A percentile compares a stretch with the other conserved stretches of the same genome.
These are phyloP conservation scores for Glossosoma conforme DNA, from an alignment of 1,140 invertebrate genomes.

Conservation along the genomic window DNA sequence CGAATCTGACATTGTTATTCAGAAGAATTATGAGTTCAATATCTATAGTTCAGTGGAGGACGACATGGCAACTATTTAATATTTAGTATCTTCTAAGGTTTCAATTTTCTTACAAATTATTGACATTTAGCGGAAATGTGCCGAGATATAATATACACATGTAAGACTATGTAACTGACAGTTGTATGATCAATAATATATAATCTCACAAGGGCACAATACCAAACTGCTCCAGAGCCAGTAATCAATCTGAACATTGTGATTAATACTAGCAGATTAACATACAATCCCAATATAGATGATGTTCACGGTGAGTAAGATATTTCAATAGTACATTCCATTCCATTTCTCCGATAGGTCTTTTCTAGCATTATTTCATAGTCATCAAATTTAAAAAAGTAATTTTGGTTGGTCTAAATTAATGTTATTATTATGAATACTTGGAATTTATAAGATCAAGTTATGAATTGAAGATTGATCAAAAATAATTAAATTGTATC, in stretches of 20 bases:
- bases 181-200: constrained; percentile 2
- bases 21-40: constrained; percentile 1
- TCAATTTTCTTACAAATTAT: constrained; percentile 17
- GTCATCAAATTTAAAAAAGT: not conserved
- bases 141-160: constrained; percentile 11
- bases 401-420: not conserved
- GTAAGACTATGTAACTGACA: constrained; percentile 8
- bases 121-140: constrained; percentile 25
- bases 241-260: not conserved
- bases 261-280: constrained; percentile 1
- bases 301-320: not conserved
- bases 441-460: too few species aligned
- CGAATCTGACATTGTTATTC: too few species aligned
- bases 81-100: constrained; percentile 9
- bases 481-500: constrained; percentile 3
- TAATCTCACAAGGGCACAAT: constrained; percentile 25
- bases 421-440: too few species aligned
- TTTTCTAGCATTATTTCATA: too few species aligned
- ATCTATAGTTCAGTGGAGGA: constrained; percentile 9
- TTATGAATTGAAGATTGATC: not conserved
- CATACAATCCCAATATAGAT: constrained; percentile 8
- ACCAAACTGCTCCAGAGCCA: constrained; percentile 4
- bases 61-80: constrained; percentile 15
- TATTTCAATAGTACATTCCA: constrained; percentile 1
- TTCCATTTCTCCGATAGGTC: not conserved